Percentiles rank a stretch among this genome's conserved stretches.
phyloP scores from a whole-genome alignment of 2,797 vertebrate genomes.

The Rhinichthys osculus region DNA sequence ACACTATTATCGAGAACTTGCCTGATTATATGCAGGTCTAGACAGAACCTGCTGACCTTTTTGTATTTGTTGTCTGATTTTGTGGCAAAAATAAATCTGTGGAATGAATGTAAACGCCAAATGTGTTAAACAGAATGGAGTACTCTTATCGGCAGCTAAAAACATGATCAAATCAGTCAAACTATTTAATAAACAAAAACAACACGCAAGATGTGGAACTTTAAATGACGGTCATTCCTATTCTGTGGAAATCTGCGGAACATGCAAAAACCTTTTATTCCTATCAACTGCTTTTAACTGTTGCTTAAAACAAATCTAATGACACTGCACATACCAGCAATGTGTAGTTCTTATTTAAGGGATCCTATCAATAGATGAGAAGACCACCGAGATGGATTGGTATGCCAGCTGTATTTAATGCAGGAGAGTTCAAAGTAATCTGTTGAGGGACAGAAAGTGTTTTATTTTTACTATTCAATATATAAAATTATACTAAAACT shows the following conservation, averaged over 20 bases:
- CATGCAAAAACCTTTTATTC: background rate
- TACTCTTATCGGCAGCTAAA: background rate
- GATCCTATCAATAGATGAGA: slow-evolving; percentile 40
- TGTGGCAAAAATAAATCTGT: background rate
- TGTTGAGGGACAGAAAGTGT: too few relatives aligned
- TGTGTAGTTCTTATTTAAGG: slow-evolving; percentile 38
- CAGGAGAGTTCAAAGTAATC: slow-evolving; percentile 15
- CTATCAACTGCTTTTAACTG: slow-evolving; percentile 27
- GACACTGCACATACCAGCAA: slow-evolving; percentile 25
- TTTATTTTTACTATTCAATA: background rate
- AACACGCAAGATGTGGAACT: background rate
- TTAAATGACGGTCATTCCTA: background rate
- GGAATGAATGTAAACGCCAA: background rate
- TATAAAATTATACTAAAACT: background rate
- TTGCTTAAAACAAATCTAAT: slow-evolving; percentile 24
- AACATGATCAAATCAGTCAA: background rate
- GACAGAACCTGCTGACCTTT: background rate
- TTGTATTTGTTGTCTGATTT: background rate
- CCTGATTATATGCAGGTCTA: background rate
- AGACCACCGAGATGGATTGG: slow-evolving; percentile 35
- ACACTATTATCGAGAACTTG: background rate
- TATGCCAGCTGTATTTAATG: slow-evolving; percentile 44
- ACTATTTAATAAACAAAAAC: background rate
- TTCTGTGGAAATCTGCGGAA: background rate
- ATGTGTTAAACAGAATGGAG: background rate